phyloP scores from a whole-genome alignment of 1,140 invertebrate species.

The Bombus terrestris region DNA sequence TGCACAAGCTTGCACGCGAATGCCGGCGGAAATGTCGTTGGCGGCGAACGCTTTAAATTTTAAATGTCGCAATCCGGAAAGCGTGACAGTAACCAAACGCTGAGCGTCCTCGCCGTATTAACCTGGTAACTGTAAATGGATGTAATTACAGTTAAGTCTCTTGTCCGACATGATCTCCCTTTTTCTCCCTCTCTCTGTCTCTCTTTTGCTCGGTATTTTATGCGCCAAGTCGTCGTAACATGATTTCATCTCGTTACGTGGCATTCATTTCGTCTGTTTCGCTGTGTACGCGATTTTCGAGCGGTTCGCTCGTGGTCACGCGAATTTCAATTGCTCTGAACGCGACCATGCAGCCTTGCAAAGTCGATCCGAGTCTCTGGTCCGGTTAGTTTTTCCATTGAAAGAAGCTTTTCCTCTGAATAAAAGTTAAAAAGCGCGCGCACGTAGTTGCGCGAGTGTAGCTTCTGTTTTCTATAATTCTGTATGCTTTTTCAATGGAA shows the following conservation, averaged over 20 bases:
- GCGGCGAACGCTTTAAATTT: constrained; percentile 28
- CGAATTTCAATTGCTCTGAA: background rate
- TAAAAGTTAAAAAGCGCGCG: too few relatives aligned
- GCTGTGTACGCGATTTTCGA: background rate
- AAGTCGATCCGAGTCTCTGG: background rate
- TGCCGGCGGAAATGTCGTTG: constrained; percentile 33
- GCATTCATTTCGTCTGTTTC: background rate
- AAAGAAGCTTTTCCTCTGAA: background rate
- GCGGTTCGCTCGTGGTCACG: background rate
- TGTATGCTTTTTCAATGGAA: too few relatives aligned
- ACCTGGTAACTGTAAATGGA: constrained; percentile 33
- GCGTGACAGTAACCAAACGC: constrained; percentile 47
- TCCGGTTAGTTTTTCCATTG: background rate
- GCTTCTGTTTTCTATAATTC: too few relatives aligned
- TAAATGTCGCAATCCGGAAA: constrained; percentile 39
- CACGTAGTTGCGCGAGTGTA: too few relatives aligned
- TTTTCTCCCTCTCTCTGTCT: background rate
- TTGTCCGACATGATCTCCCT: background rate
- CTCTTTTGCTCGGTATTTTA: background rate
- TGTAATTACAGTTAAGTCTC: constrained; percentile 47
- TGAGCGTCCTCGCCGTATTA: constrained; percentile 7
- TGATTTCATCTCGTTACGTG: background rate
- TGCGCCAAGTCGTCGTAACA: background rate
- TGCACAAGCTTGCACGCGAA: constrained; percentile 15
- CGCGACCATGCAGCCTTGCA: background rate